Evolutionary conservation across 2,113 vertebrate species (phyloP), one percentile per base, ranked within the genome.

Genomic region (Eurystomus gularis): DNA sequence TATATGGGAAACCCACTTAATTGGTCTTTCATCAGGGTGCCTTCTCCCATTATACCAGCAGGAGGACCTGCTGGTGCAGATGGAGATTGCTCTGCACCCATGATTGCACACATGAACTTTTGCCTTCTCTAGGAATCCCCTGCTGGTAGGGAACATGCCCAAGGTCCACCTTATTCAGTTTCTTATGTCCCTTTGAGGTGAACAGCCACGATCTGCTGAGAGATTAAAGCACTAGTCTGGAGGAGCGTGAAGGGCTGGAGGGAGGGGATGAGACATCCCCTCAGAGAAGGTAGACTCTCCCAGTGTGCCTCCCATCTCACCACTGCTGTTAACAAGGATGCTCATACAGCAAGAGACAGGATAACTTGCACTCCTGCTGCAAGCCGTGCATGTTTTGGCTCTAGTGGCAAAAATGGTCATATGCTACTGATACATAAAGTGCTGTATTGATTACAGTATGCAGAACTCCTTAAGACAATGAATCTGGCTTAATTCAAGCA

Each of bases 401-500:
- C 33, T 33, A n/a, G 16, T 29, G 57, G 39, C 69, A 84, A 54
- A 73, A 75, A 58, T 9, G n/a, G 25, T 68, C 62, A n/a, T 12
- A 28, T 3, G 4, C 25, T 7, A 14, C 20, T 13, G 62, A n/a
- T 31, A 46, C 18, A 20, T 6, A 6, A 73, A 68, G 37, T 33
- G 24, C 57, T 75, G 6, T 17, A 5, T 11, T 40, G 35, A n/a
- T 60, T 72, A 35, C n/a, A 82, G 33, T 37, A 78, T 35, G 51
- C n/a, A 90, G 25, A 93, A 29, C 44, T 88, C 62, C 35, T 79
- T 62, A 40, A 77, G 31, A 26, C 57, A 87, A 86, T 18, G 16
- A 54, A n/a, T 55, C 35, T 49, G 55, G 58, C 49, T 88, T 66
- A 80, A 89, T 73, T 93, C 76, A 91, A 77, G 37, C 40, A 51